These are phyloP conservation scores for Ammodytes dubius DNA, from an alignment of 2,113 vertebrate genomes.

Conservation along the genomic window DNA sequence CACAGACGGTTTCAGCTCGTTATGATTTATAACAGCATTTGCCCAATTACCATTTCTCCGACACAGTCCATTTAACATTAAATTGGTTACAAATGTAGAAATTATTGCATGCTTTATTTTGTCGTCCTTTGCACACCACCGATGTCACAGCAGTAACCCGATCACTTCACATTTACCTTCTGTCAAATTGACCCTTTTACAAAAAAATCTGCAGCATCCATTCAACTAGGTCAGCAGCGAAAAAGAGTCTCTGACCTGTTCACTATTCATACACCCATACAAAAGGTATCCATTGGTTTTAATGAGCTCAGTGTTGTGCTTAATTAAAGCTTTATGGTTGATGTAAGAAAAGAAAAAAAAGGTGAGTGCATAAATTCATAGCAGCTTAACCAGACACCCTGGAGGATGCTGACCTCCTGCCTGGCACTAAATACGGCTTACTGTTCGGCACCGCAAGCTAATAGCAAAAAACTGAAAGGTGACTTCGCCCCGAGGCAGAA, in stretches of 20 bases:
- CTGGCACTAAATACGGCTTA: conserved; percentile 47
- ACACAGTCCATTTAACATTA: background rate
- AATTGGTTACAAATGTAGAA: background rate
- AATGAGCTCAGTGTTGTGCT: conserved; percentile 11
- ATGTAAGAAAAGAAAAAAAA: background rate
- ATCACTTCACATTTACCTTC: background rate
- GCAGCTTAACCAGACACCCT: conserved; percentile 43
- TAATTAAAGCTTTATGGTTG: conserved; percentile 10
- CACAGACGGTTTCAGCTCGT: background rate
- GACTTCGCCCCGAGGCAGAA: conserved; percentile 48
- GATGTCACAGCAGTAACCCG: background rate
- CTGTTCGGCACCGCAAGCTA: conserved; percentile 40
- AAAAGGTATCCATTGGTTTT: background rate
- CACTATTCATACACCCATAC: background rate
- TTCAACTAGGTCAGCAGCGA: conserved; percentile 13
- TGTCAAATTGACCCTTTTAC: background rate
- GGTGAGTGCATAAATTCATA: conserved; percentile 48
- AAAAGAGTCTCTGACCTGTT: conserved; percentile 5
- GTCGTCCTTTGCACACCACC: background rate
- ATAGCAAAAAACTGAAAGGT: conserved; percentile 50
- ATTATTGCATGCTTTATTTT: background rate
- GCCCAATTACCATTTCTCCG: background rate
- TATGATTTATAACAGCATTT: background rate
- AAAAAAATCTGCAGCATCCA: background rate
- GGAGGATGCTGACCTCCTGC: conserved; percentile 43